Conservation (phyloP, 2,113 vertebrate genomes). For the Sminthopsis crassicaudata region DNA sequence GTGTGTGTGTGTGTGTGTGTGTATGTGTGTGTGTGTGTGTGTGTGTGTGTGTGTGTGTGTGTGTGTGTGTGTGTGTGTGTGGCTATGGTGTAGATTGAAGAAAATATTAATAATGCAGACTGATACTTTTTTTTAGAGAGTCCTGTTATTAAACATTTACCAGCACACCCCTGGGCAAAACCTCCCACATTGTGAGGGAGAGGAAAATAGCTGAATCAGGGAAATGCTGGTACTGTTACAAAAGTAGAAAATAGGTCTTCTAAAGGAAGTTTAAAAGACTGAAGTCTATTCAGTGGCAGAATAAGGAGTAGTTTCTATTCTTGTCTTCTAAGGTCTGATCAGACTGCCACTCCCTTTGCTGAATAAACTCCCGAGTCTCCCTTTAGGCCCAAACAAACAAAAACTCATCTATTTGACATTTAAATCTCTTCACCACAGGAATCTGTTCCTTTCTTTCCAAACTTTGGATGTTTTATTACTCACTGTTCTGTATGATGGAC, state of each 20-base stretch:
- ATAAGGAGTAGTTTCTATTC: neutral
- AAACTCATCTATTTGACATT: neutral
- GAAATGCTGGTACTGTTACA: neutral
- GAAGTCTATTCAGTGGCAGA: neutral
- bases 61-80: too few relatives aligned
- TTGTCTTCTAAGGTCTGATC: neutral
- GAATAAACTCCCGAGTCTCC: neutral
- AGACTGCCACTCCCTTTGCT: neutral
- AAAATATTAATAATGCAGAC: neutral
- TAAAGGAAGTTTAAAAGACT: neutral
- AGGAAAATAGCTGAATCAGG: neutral
- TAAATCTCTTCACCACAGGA: neutral
- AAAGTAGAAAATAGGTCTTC: neutral
- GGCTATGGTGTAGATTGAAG: neutral
- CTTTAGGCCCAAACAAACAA: neutral
- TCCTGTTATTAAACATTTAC: neutral
- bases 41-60: too few relatives aligned
- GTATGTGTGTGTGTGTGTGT: too few relatives aligned
- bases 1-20: too few relatives aligned
- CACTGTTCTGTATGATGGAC: neutral
- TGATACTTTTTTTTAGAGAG: neutral
- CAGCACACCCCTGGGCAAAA: neutral
- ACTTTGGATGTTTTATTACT: neutral
- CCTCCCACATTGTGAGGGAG: neutral
- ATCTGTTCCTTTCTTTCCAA: neutral